phyloP scores from a whole-genome alignment of 2,113 vertebrate species.

The Bucco capensis region DNA sequence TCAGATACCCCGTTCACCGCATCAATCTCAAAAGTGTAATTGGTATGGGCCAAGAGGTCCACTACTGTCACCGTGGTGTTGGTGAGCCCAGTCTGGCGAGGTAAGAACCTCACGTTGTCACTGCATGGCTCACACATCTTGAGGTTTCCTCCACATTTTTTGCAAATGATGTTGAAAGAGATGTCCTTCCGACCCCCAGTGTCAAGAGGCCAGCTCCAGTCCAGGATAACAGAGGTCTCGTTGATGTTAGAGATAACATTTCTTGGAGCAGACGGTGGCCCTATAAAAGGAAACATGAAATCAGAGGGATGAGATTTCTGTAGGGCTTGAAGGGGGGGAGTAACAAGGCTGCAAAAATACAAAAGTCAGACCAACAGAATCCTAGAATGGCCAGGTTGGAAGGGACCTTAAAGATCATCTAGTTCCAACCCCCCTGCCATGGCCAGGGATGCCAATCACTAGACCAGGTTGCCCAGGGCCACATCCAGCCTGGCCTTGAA shows the following conservation, averaged over 20 bases:
- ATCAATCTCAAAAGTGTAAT: constrained; percentile 98
- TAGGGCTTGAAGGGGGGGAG: background rate
- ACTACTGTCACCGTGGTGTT: constrained; percentile 93
- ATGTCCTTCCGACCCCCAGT: constrained; percentile 89
- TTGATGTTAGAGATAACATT: constrained; percentile 98
- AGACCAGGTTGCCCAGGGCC: no score
- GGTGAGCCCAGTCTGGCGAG: constrained; percentile 83
- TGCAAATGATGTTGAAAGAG: constrained; percentile 92
- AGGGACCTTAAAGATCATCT: no score
- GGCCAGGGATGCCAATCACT: no score
- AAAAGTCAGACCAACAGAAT: background rate
- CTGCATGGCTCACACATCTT: constrained; percentile 86
- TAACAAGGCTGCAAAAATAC: background rate
- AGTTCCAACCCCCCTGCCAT: no score
- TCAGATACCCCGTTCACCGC: constrained; percentile 89
- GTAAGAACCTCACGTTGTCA: constrained; percentile 87
- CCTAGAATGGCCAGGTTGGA: no score
- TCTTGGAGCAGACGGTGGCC: constrained; percentile 89
- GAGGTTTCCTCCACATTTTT: constrained; percentile 80
- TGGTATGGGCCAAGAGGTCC: constrained; percentile 94
- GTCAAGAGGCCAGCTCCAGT: constrained; percentile 97
- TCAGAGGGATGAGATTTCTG: background rate
- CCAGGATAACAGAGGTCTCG: constrained; percentile 96
- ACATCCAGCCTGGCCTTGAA: no score
- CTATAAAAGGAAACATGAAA: constrained; percentile 69